Conservation (phyloP, 1,140 invertebrate genomes). For the Danaus plexippus region DNA sequence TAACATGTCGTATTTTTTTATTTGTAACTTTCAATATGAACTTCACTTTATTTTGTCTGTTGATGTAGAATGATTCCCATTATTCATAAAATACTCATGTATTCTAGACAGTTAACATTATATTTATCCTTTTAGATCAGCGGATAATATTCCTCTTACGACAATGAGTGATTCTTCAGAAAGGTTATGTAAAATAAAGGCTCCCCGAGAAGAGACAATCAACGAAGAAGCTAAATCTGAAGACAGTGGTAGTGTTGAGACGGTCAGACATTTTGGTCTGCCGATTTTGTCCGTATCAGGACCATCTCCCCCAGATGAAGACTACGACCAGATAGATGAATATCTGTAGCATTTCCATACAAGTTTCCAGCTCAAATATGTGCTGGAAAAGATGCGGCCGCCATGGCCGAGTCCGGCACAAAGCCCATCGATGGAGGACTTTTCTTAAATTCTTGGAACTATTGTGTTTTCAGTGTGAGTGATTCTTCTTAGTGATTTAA, state of each 20-base stretch:
- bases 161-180: slow-evolving; percentile 69
- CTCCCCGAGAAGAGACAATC: slow-evolving; percentile 54
- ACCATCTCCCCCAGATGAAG: slow-evolving; percentile 82
- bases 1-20: slow-evolving; percentile 2
- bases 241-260: slow-evolving; percentile 71
- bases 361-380: slow-evolving; percentile 65
- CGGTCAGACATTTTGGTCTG: slow-evolving; percentile 78
- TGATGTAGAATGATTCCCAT: too few species aligned
- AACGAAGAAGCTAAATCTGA: slow-evolving; percentile 63
- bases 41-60: not conserved
- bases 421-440: slow-evolving; percentile 34
- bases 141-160: slow-evolving; percentile 74
- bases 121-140: slow-evolving; percentile 44
- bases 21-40: not conserved
- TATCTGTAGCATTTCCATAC: slow-evolving; percentile 70
- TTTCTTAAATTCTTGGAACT: not conserved
- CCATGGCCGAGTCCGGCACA: slow-evolving; percentile 54
- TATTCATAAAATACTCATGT: too few species aligned
- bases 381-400: slow-evolving; percentile 61
- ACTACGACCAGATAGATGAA: slow-evolving; percentile 72
- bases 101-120: not conserved
- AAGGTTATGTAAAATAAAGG: slow-evolving; percentile 62
- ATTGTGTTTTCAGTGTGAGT: slow-evolving; percentile 10
- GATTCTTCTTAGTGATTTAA: not conserved
- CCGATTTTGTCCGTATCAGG: slow-evolving; percentile 83